phyloP scores from a whole-genome alignment of 92 coral and sea anemone species.

The Isaurus tuberculatus region DNA sequence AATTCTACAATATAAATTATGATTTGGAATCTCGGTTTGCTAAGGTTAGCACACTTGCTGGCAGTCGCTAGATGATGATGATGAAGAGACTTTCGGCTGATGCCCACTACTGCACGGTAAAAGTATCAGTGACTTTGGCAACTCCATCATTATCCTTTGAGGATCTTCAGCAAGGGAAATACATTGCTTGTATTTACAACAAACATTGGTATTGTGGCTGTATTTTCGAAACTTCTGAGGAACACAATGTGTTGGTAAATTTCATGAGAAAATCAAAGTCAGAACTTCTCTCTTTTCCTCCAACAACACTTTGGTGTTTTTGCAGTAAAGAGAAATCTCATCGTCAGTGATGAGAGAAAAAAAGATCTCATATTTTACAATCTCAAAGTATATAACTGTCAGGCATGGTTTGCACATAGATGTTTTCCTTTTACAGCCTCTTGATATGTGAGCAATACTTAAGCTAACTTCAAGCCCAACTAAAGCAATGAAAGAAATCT shows the following conservation, averaged over 20 bases:
- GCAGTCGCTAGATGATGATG: background rate
- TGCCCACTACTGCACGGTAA: background rate
- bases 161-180: constrained; percentile 21
- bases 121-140: constrained; percentile 12
- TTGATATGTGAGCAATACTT: too few relatives aligned
- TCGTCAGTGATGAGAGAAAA: too few relatives aligned
- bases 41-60: background rate
- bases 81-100: constrained; percentile 34
- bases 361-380: too few relatives aligned
- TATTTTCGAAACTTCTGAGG: constrained; percentile 10
- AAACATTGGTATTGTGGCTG: background rate
- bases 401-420: too few relatives aligned
- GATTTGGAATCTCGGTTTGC: too few relatives aligned
- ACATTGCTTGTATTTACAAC: background rate
- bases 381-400: too few relatives aligned
- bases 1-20: too few relatives aligned
- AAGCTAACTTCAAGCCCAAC: too few relatives aligned
- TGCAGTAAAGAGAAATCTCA: too few relatives aligned
- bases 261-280: background rate
- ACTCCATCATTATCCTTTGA: background rate
- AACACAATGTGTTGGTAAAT: background rate
- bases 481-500: too few relatives aligned
- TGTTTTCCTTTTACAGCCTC: too few relatives aligned
- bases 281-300: background rate
- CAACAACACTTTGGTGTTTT: too few relatives aligned